Conservation (phyloP, 1,140 invertebrate species). For the Sesamia nonagrioides region DNA sequence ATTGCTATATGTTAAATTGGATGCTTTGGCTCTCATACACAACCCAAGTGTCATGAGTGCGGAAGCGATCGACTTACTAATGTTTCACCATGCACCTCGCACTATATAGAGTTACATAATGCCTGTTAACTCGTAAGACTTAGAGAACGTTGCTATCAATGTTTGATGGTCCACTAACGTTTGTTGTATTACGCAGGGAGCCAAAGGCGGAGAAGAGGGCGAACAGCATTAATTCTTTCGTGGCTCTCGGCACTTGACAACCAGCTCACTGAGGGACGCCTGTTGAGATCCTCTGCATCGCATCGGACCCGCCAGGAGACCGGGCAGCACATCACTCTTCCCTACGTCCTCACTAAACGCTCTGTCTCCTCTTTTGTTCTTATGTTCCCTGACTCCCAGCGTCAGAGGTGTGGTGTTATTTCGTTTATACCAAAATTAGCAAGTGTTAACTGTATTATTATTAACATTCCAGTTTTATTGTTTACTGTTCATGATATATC, state of each 20-base stretch:
- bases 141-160: background rate
- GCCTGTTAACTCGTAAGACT: conserved; percentile 52
- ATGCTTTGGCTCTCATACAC: conserved; percentile 46
- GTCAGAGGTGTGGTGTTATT: conserved; percentile 76
- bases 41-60: conserved; percentile 39
- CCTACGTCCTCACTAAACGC: conserved; percentile 50
- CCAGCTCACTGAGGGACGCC: conserved; percentile 84
- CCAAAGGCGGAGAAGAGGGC: conserved; percentile 88
- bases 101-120: conserved; percentile 52
- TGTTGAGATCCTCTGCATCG: conserved; percentile 78
- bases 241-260: conserved; percentile 88
- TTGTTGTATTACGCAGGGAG: conserved; percentile 76
- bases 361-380: conserved; percentile 68
- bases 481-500: conserved; percentile 78
- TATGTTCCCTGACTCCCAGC: conserved; percentile 61
- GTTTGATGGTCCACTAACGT: conserved; percentile 10
- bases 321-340: conserved; percentile 53
- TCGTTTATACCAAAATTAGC: conserved; percentile 85
- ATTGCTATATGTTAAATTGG: conserved; percentile 34
- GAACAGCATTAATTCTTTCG: conserved; percentile 88
- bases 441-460: conserved; percentile 80
- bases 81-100: conserved; percentile 70
- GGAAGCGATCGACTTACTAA: conserved; percentile 48
- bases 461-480: conserved; percentile 86
- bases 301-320: conserved; percentile 69